These are phyloP conservation scores for Calyptommatus sinebrachiatus DNA, from an alignment of 2,113 vertebrate species.

Conservation along the genomic window DNA sequence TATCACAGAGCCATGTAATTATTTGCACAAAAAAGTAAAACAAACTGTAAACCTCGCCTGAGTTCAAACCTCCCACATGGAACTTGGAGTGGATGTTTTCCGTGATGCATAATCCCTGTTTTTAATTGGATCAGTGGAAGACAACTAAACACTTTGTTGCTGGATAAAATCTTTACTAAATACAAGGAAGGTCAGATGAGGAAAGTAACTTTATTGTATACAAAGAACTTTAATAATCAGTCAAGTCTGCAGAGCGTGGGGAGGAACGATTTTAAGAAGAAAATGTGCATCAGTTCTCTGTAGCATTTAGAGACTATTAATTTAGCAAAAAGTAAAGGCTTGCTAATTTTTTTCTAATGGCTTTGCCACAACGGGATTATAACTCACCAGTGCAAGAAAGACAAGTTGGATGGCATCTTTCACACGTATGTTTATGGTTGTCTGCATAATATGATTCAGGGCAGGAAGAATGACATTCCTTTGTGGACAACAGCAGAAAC, in stretches of 20 bases:
- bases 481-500: slow-evolving; percentile 72
- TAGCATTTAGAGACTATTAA: not conserved
- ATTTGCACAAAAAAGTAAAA: not conserved
- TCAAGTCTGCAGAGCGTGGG: not conserved
- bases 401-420: slow-evolving; percentile 85
- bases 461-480: slow-evolving; percentile 76
- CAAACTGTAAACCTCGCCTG: not conserved
- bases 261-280: not conserved
- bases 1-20: not conserved
- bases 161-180: not conserved
- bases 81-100: not conserved
- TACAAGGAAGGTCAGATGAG: not conserved
- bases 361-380: rapidly evolving
- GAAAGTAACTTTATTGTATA: not conserved
- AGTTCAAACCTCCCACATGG: not conserved
- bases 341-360: not conserved
- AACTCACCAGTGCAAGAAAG: slow-evolving; percentile 79
- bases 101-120: not conserved
- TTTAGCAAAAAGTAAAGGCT: not conserved
- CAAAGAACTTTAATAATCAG: not conserved
- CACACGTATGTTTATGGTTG: slow-evolving; percentile 63
- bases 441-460: slow-evolving; percentile 76
- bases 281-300: not conserved
- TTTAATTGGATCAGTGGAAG: not conserved
- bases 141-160: not conserved